These are phyloP conservation scores for Latheticus oryzae DNA, from an alignment of 2,888 invertebrate species.

Conservation along the genomic window DNA sequence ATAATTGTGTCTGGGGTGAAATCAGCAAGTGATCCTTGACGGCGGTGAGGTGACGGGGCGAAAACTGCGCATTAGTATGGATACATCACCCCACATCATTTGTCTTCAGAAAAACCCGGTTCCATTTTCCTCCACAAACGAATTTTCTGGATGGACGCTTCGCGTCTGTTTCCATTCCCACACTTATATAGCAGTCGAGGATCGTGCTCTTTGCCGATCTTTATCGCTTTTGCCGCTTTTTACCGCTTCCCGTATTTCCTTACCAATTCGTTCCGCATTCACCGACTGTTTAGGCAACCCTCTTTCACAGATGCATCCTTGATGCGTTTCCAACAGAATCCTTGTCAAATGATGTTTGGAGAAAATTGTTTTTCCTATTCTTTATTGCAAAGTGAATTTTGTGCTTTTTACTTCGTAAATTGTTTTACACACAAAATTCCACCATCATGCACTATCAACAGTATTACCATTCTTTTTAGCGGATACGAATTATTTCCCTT, in stretches of 20 bases:
- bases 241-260: constrained; percentile 55
- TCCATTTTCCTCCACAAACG: constrained; percentile 67
- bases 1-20: constrained; percentile 5
- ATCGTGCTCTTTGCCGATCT: constrained; percentile 56
- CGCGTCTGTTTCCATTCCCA: constrained; percentile 64
- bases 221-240: constrained; percentile 57
- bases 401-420: constrained; percentile 34
- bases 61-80: constrained; percentile 58
- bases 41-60: constrained; percentile 26
- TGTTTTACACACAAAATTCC: constrained; percentile 40
- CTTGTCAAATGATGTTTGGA: constrained; percentile 16
- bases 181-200: constrained; percentile 62
- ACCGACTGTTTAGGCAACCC: constrained; percentile 45
- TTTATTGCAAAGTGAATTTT: constrained; percentile 46
- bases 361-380: constrained; percentile 44
- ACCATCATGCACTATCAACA: too few species aligned
- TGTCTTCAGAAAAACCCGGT: constrained; percentile 66
- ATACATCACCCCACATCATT: constrained; percentile 64
- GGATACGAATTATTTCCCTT: constrained; percentile 4
- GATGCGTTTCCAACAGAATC: constrained; percentile 38
- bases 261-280: constrained; percentile 46
- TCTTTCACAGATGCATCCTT: constrained; percentile 43
- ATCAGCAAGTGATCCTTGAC: constrained; percentile 23
- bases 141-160: constrained; percentile 65
- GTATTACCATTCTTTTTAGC: too few species aligned